Evolutionary conservation across 2,888 invertebrate species (phyloP).

Genomic region (Bimastos eiseni): DNA sequence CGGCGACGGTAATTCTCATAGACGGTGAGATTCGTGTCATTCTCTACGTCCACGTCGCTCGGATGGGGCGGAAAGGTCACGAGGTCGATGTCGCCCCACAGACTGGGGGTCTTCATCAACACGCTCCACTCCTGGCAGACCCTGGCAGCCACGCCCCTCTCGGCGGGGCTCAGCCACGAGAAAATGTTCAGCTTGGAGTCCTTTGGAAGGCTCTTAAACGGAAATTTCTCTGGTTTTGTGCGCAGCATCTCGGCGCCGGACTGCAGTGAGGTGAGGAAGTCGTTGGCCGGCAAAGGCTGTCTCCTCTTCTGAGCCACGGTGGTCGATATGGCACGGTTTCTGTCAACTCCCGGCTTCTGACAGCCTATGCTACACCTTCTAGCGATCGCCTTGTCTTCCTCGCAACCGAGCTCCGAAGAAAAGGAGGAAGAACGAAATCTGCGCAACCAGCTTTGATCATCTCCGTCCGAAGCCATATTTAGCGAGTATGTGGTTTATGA

Average conservation of each 20-base stretch:
- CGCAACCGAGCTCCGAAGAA: constrained; percentile 37
- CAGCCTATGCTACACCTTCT: background rate
- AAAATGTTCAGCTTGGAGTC: constrained; percentile 57
- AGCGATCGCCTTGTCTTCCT: background rate
- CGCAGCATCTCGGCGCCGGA: constrained; percentile 25
- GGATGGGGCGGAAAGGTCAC: constrained; percentile 52
- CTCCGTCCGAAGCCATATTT: constrained; percentile 24
- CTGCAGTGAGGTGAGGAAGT: background rate
- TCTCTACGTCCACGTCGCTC: background rate
- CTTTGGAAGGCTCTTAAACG: constrained; percentile 53
- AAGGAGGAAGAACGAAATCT: constrained; percentile 39
- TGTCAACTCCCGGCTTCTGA: background rate
- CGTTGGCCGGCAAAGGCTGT: constrained; percentile 20
- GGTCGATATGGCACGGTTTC: constrained; percentile 29
- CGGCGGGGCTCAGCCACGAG: constrained; percentile 51
- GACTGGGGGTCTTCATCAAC: constrained; percentile 49
- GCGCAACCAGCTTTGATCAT: constrained; percentile 29
- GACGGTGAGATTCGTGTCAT: constrained; percentile 27
- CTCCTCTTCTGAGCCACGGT: background rate
- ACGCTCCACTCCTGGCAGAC: constrained; percentile 54
- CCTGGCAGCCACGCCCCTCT: constrained; percentile 51
- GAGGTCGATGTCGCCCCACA: constrained; percentile 56
- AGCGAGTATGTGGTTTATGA: background rate
- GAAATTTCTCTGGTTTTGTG: constrained; percentile 46
- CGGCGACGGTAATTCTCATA: constrained; percentile 29